A percentile compares a stretch with the other conserved stretches of the same genome.
phyloP scores from a whole-genome alignment of 1,140 invertebrate species.

The Diachasmimorpha longicaudata region DNA sequence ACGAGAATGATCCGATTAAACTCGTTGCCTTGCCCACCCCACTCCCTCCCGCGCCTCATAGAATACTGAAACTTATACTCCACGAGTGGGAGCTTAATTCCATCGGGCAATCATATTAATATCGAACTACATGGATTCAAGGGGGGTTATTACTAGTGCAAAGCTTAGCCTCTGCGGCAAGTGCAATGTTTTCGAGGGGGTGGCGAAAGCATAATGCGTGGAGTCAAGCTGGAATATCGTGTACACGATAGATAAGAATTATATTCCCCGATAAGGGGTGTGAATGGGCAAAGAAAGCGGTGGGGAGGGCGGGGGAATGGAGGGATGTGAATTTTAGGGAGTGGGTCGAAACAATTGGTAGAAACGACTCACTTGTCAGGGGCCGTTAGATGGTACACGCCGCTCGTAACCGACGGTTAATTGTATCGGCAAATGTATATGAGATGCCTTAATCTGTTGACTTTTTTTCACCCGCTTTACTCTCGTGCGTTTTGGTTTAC shows the following conservation, averaged over 20 bases:
- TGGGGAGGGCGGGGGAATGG: constrained; percentile 10
- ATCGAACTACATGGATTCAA: constrained; percentile 13
- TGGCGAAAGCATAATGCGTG: constrained; percentile 6
- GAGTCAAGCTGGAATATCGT: background rate
- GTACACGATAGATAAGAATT: background rate
- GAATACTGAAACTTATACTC: background rate
- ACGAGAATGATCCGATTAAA: constrained; percentile 27
- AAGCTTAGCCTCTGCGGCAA: background rate
- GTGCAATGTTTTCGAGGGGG: background rate
- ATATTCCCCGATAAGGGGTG: background rate
- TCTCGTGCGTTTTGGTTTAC: background rate
- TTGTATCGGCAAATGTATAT: background rate
- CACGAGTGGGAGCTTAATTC: background rate
- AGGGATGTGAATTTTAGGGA: background rate
- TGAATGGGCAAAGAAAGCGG: background rate
- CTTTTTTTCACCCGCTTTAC: background rate
- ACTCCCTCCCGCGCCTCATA: too few species aligned
- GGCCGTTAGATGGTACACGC: constrained; percentile 22
- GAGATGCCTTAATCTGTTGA: background rate
- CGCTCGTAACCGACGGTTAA: background rate
- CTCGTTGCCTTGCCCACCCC: background rate
- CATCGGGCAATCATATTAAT: constrained; percentile 10
- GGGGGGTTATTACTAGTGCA: constrained; percentile 16
- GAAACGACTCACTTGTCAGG: constrained; percentile 24
- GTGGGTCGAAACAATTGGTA: background rate